Percentiles rank a stretch among this genome's conserved stretches.
These are phyloP conservation scores for Hanleya hanleyi DNA, from an alignment of 2,888 invertebrate species.

Conservation along the genomic window DNA sequence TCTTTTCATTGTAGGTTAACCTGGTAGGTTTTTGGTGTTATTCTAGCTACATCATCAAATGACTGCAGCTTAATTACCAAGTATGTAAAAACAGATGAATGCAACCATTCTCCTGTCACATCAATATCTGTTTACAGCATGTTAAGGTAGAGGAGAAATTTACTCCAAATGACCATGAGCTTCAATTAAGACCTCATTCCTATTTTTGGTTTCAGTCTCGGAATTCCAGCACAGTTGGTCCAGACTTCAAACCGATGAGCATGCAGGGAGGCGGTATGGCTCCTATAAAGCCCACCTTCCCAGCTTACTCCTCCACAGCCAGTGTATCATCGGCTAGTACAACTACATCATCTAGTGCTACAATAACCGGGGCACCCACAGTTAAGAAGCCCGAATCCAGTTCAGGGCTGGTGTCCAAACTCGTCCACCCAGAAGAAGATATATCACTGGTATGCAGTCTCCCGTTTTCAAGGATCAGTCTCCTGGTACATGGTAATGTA, in stretches of 20 bases:
- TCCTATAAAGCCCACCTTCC: slow-evolving; percentile 64
- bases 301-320: slow-evolving; percentile 57
- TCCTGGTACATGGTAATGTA: background rate
- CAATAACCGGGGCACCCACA: slow-evolving; percentile 68
- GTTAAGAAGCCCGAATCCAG: slow-evolving; percentile 71
- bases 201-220: slow-evolving; percentile 13
- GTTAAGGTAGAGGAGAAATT: too few relatives aligned
- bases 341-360: slow-evolving; percentile 45
- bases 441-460: slow-evolving; percentile 68
- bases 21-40: too few relatives aligned
- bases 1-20: too few relatives aligned
- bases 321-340: slow-evolving; percentile 36
- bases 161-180: too few relatives aligned
- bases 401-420: slow-evolving; percentile 70
- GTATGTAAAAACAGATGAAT: too few relatives aligned
- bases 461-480: too few relatives aligned
- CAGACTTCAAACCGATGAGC: slow-evolving; percentile 43
- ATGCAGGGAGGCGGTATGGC: slow-evolving; percentile 28
- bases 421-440: slow-evolving; percentile 72
- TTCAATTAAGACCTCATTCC: too few relatives aligned
- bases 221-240: slow-evolving; percentile 37
- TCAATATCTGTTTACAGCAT: too few relatives aligned
- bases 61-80: too few relatives aligned
- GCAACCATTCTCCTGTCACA: too few relatives aligned
- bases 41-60: too few relatives aligned